Evolutionary conservation across 1,140 invertebrate genomes (phyloP).

Genomic region (Andricus grossulariae): DNA sequence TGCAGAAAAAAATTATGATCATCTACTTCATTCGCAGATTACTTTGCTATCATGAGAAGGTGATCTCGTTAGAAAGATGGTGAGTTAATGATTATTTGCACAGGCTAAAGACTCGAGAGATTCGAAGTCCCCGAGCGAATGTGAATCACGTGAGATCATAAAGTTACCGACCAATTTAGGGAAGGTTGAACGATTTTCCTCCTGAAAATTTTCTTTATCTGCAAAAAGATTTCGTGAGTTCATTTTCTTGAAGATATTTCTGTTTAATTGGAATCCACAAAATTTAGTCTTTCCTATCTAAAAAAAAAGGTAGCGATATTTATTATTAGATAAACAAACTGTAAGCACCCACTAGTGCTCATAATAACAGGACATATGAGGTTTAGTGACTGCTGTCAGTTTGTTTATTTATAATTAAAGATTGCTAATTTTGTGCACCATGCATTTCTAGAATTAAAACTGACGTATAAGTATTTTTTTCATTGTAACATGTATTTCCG

Average conservation of each 20-base stretch:
- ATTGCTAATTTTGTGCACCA: too few relatives aligned
- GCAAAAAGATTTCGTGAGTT: background rate
- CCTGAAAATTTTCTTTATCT: background rate
- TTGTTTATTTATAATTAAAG: too few relatives aligned
- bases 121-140: background rate
- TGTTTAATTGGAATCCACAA: background rate
- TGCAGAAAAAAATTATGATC: background rate
- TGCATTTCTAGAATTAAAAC: too few relatives aligned
- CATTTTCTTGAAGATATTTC: background rate
- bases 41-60: background rate
- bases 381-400: too few relatives aligned
- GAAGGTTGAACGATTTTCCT: background rate
- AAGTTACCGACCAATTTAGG: background rate
- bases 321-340: too few relatives aligned
- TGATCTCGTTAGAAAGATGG: background rate
- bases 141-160: background rate
- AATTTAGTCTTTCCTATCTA: too few relatives aligned
- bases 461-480: too few relatives aligned
- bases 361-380: too few relatives aligned
- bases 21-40: background rate
- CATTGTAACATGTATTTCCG: too few relatives aligned
- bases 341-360: too few relatives aligned
- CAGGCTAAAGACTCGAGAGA: too few relatives aligned
- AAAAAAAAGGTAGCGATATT: too few relatives aligned
- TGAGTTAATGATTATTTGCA: slow-evolving; percentile 20